A percentile compares a stretch with the other conserved stretches of the same genome.
Conservation (phyloP, 2,888 invertebrate species). For the Idaea biselata region DNA sequence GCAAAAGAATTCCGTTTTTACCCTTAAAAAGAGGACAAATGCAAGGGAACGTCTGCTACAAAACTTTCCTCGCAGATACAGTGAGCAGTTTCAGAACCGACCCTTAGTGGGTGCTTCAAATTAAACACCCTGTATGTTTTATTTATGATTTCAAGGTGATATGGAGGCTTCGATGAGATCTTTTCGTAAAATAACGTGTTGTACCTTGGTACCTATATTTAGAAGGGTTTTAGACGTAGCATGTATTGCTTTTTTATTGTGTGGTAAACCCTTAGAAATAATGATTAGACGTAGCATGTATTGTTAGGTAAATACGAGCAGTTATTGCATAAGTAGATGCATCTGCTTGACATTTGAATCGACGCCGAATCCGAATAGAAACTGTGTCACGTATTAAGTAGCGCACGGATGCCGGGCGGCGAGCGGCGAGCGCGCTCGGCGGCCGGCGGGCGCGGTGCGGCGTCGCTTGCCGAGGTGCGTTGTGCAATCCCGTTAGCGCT, state of each 20-base stretch:
- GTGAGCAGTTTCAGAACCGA: too few relatives aligned
- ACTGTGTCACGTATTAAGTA: constrained; percentile 76
- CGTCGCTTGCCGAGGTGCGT: constrained; percentile 55
- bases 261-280: too few relatives aligned
- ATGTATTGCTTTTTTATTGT: too few relatives aligned
- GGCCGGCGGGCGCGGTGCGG: constrained; percentile 31
- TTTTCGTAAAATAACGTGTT: too few relatives aligned
- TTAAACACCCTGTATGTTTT: too few relatives aligned
- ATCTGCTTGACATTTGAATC: constrained; percentile 80
- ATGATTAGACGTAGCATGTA: constrained; percentile 47
- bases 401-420: constrained; percentile 57
- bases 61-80: too few relatives aligned
- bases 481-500: constrained; percentile 78
- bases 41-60: too few relatives aligned
- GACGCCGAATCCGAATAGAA: constrained; percentile 81
- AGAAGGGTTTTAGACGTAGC: constrained; percentile 33
- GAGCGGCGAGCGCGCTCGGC: constrained; percentile 44
- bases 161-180: too few relatives aligned
- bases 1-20: too few relatives aligned
- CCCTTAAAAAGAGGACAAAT: too few relatives aligned
- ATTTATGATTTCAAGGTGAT: too few relatives aligned
- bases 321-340: constrained; percentile 74
- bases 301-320: constrained; percentile 52
- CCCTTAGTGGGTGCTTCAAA: too few relatives aligned
- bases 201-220: not conserved